Conservation (phyloP, 1,140 invertebrate species). For the Micrasema minimum region DNA sequence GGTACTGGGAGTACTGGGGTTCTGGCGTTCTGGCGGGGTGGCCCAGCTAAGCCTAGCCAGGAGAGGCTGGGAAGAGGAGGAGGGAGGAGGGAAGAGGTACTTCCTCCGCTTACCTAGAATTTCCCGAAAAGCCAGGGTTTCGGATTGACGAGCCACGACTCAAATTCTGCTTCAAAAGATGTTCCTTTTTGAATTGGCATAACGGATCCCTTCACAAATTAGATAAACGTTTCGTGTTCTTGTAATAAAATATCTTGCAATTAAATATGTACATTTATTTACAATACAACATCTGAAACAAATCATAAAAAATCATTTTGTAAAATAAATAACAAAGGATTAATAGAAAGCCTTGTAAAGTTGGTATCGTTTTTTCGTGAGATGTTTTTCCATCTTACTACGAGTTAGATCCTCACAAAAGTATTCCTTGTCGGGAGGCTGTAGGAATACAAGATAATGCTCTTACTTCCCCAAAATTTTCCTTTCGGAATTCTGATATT, state of each 20-base stretch:
- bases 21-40: not conserved
- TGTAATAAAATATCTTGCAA: not conserved
- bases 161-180: constrained; percentile 37
- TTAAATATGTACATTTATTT: not conserved
- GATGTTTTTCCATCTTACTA: constrained; percentile 4
- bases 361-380: constrained; percentile 6
- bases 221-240: too few species aligned
- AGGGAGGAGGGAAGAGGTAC: not conserved
- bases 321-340: not conserved
- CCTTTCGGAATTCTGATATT: not conserved
- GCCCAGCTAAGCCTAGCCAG: constrained; percentile 5
- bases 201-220: not conserved
- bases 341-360: not conserved
- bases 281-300: too few species aligned
- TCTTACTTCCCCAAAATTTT: constrained; percentile 5
- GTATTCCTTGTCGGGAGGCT: constrained; percentile 16
- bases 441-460: constrained; percentile 17
- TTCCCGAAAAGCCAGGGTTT: constrained; percentile 35
- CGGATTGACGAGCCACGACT: constrained; percentile 37
- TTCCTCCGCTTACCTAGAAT: constrained; percentile 34
- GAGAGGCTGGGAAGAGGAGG: not conserved
- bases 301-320: too few species aligned
- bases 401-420: constrained; percentile 13
- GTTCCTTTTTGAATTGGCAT: not conserved
- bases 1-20: constrained; percentile 2